Base-by-base conservation (phyloP, 37 sponge, comb jelly and placozoan species). In the Cladorhizidae sp. region DNA sequence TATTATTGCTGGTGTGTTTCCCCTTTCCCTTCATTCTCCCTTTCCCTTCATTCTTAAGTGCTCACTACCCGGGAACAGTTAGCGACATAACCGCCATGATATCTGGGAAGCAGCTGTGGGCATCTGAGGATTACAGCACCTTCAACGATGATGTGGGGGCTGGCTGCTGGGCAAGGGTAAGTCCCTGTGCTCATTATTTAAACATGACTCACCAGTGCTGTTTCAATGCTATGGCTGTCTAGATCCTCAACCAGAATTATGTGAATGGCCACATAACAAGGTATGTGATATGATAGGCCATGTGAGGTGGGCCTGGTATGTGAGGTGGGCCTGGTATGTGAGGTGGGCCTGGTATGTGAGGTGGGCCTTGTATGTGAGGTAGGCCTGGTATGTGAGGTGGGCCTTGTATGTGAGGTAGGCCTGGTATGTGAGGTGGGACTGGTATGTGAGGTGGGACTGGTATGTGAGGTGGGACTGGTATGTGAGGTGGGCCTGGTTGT, bases 111-210 rank as follows among this genome's bases (percentile, higher is more conserved):
- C 90, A 37, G 37, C 76, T 93, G 41, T 93, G 94, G 94, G 83
- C 94, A 22, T 84, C 86, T 40, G 94, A 93, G 56, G 94, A 93
- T 65, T 93, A 89, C 75, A 93, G 94, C 45, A 93, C 91, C 25
- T 86, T 62, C 70, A 86, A 93, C 86, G 87, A 93, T 58, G 67
- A 81, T 37, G 72, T 72, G 23, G 94, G 94, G 18, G 83, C 86
- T 21, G 94, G 91, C 3, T 93, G 94, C 64, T 93, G 90, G 90
- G 94, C 90, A 20, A 89, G 94, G 57, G 93, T 93, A 72, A 73
- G 89, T 67, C 22, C 67, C 1, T 32, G 28, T 25, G 6, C 18
- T 31, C 9, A 17, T 3, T 15, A 80, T 22, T 40, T 49, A 68
- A 21, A 6, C 5, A 68, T 36, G 40, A 14, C 33, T 15, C 43